Conservation (phyloP, 2,888 invertebrate species). For the Drepanosiphum platanoidis region DNA sequence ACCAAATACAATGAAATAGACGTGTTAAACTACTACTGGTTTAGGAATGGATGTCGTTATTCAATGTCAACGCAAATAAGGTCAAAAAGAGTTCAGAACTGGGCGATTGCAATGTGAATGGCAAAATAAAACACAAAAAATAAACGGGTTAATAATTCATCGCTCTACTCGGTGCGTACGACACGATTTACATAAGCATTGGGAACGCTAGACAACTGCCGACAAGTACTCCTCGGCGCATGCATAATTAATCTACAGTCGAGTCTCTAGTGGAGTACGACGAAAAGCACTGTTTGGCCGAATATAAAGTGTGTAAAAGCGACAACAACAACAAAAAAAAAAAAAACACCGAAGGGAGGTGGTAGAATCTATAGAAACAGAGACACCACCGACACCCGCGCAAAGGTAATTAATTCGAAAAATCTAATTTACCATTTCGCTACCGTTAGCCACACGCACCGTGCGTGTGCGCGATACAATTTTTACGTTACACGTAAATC, state of each 20-base stretch:
- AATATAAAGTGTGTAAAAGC: no score
- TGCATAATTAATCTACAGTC: background rate
- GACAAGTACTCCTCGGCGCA: no score
- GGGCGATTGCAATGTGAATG: background rate
- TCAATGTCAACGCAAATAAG: background rate
- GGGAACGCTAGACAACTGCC: no score
- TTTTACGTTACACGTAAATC: no score
- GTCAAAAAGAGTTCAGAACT: no score
- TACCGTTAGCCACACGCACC: background rate
- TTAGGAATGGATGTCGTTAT: background rate
- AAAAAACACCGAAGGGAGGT: background rate
- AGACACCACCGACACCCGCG: background rate
- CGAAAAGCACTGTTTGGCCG: background rate
- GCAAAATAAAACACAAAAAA: background rate
- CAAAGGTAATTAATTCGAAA: background rate
- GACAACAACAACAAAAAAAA: background rate
- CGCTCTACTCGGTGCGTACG: background rate
- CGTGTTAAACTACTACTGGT: no score
- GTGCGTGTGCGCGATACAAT: background rate
- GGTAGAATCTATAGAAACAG: no score
- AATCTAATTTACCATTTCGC: background rate
- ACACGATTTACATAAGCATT: background rate
- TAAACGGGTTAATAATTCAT: background rate
- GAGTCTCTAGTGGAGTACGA: background rate
- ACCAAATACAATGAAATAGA: background rate